Evolutionary conservation across 2,797 vertebrate genomes (phyloP), one percentile per base, ranked within the genome.

Genomic region (Falco concolor): DNA sequence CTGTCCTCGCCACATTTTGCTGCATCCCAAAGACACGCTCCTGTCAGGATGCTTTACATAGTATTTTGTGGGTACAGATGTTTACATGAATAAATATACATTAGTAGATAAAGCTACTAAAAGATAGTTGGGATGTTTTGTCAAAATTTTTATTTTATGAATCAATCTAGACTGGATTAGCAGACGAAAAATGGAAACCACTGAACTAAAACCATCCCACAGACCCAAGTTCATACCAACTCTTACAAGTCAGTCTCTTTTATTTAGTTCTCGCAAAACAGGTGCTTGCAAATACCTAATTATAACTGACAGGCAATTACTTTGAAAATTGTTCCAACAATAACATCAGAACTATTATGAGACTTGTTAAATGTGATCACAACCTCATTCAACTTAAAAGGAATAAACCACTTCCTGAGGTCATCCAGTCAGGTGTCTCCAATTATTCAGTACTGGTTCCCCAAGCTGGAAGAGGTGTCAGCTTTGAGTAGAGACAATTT

Each of bases 401-500:
- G 34, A 61, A 68, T 44, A 73, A 44, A 60, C 38, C 21, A 23
- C 50, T 57, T 93, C 56, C 72, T 54, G 52, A 64, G 49, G 42
- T 83, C 42, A 74, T 47, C 45, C 30, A 45, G 3, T 69, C 21
- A 21, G 12, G 9, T 67, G 18, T 52, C 84, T 49, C 21, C 7
- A 8, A 44, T 68, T 89, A 56, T 5, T 65, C 67, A 32, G 36
- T 10, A 24, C 32, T 27, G 15, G 20, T 73, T n/a, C 36, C 52
- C 25, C 47, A 79, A 59, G 47, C 1, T 63, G 47, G 63, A 94
- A 65, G 70, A 90, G 19, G 3, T 19, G 50, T 7, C 53, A 61
- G 19, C 40, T 82, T 47, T 0, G 0, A 81, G 23, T 1, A 57
- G 30, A 70, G 34, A 53, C 9, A 20, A 32, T 32, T 47, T 76